These are phyloP conservation scores for Sarcophilus harrisii DNA, from an alignment of 2,797 vertebrate genomes.

Conservation along the genomic window DNA sequence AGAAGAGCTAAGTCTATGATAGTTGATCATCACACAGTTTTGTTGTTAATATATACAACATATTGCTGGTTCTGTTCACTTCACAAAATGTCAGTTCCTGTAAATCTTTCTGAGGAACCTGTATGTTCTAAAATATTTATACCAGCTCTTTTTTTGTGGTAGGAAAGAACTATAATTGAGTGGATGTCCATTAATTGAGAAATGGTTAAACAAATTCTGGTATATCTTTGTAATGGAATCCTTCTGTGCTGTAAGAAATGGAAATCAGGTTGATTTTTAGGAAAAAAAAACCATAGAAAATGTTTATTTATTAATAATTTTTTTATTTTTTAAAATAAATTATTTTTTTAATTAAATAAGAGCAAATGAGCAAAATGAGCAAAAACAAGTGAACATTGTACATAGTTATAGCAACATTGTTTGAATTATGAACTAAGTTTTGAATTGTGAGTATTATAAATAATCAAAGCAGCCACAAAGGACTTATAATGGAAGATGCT, in stretches of 20 bases:
- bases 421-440: too few relatives aligned
- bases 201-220: not conserved
- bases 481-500: not conserved
- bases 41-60: too few relatives aligned
- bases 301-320: too few relatives aligned
- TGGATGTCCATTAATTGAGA: not conserved
- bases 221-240: not conserved
- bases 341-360: too few relatives aligned
- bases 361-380: too few relatives aligned
- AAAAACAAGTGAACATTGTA: too few relatives aligned
- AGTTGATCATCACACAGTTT: too few relatives aligned
- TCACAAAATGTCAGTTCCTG: too few relatives aligned
- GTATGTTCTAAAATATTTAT: not conserved
- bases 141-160: not conserved
- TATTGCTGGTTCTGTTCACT: too few relatives aligned
- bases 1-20: too few relatives aligned
- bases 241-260: not conserved
- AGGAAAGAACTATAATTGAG: not conserved
- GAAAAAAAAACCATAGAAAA: not conserved
- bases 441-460: not conserved
- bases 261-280: not conserved
- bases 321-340: too few relatives aligned
- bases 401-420: too few relatives aligned
- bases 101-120: not conserved
- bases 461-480: not conserved